Evolutionary conservation across 1,140 invertebrate species (phyloP), one percentile per base, ranked within the genome.

Genomic region (Asbolus verrucosus): DNA sequence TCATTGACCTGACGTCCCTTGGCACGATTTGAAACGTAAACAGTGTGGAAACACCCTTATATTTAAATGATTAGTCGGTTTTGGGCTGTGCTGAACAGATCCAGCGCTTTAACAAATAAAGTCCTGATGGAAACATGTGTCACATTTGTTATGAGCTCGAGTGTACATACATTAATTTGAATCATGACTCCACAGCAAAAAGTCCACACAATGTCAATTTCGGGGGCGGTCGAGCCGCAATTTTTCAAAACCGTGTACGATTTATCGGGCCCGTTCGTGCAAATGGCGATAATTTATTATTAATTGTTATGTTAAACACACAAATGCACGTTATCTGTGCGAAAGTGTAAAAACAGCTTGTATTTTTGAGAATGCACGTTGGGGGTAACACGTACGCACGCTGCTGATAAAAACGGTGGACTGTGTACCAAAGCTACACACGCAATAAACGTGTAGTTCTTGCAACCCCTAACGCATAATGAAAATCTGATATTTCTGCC

Each of bases 221-320:
- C n/a, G 8, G 8, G 33, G 33, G 33, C 33, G n/a, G 33, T 54
- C 46, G 46, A 24, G 19, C 18, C 18, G 46, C 27, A 54, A 54
- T 54, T 54, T 54, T 54, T 54, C 27, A 54, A 19, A 24, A 3
- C 46, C 21, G 46, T 27, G 41, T 27, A 54, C 46, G 19, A 54
- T 54, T 54, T 54, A 54, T 54, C 46, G 13, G 11, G 19, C 46
- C 13, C 46, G 14, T 54, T 27, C 46, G 46, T 54, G 46, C 46
- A 54, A 54, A 54, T 54, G 3, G 46, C 46, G 46, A 54, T 54
- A 54, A 54, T 54, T 54, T 54, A 54, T 54, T 54, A 54, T 54
- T 54, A 54, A 54, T 54, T 54, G 46, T 54, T 54, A 54, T 54
- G 46, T 54, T 54, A 54, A 54, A 24, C 46, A 54, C 21, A 54